Conservation (phyloP, 2,113 vertebrate species). For the Cynopterus brachyotis region DNA sequence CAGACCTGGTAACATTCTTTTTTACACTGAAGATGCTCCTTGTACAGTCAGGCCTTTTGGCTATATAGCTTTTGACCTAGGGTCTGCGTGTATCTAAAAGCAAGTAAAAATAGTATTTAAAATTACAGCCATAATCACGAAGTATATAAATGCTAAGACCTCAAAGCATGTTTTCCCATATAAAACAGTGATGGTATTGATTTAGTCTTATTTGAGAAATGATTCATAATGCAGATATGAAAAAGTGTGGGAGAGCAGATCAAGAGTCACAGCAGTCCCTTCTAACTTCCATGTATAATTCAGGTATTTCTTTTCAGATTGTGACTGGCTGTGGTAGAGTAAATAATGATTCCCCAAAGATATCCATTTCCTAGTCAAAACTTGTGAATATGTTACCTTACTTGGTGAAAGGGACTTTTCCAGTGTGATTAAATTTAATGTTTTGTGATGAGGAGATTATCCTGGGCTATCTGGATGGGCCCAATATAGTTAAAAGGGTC, state of each 20-base stretch:
- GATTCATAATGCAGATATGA: background rate
- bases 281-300: background rate
- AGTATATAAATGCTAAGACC: background rate
- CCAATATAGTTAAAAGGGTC: background rate
- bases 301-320: background rate
- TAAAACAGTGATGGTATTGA: background rate
- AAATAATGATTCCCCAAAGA: background rate
- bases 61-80: background rate
- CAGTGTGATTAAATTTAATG: background rate
- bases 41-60: background rate
- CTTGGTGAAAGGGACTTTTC: background rate
- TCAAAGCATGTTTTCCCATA: background rate
- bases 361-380: background rate
- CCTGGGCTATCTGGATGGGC: background rate
- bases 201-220: background rate
- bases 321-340: background rate
- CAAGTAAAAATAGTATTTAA: background rate
- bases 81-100: background rate
- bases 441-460: background rate
- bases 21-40: background rate
- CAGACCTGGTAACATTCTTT: background rate
- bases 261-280: background rate
- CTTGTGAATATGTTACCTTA: background rate
- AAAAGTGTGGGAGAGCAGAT: background rate
- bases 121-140: background rate